Conservation (phyloP, 35 echinoderm and acorn worm species). For the Holothuria glaberrima region DNA sequence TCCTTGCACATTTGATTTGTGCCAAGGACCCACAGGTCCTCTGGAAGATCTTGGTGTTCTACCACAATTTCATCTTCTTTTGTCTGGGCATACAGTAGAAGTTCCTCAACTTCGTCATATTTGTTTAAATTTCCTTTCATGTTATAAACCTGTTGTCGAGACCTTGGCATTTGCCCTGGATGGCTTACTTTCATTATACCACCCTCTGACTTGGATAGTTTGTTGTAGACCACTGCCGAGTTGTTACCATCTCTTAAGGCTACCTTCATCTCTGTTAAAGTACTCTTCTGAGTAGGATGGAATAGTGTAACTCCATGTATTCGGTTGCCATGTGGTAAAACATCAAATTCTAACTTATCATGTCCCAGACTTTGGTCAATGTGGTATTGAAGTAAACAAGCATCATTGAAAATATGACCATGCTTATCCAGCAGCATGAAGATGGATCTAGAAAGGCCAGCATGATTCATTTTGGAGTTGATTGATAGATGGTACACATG, state of each 20-base stretch:
- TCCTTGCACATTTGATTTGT: constrained; percentile 45
- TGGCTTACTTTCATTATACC: constrained; percentile 6
- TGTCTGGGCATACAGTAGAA: constrained; percentile 30
- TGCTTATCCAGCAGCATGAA: background rate
- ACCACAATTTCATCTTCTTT: constrained; percentile 21
- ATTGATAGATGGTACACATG: background rate
- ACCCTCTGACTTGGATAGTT: background rate
- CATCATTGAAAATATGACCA: constrained; percentile 6
- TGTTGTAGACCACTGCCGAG: constrained; percentile 16
- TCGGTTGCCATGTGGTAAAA: constrained; percentile 42
- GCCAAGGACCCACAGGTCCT: constrained; percentile 62
- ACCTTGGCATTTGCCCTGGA: constrained; percentile 40
- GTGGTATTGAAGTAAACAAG: constrained; percentile 16
- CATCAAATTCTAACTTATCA: constrained; percentile 19
- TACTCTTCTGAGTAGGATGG: constrained; percentile 39
- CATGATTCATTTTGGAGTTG: constrained; percentile 16
- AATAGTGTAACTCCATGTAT: background rate
- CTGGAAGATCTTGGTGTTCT: constrained; percentile 44
- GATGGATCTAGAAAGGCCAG: constrained; percentile 27
- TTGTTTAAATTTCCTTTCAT: background rate
- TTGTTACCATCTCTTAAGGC: background rate
- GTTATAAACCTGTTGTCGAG: constrained; percentile 19
- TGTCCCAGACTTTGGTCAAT: background rate
- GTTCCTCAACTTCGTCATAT: constrained; percentile 29
- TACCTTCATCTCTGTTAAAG: background rate